Base-by-base conservation (phyloP, 2,113 vertebrate genomes). In the Odocoileus virginianus region DNA sequence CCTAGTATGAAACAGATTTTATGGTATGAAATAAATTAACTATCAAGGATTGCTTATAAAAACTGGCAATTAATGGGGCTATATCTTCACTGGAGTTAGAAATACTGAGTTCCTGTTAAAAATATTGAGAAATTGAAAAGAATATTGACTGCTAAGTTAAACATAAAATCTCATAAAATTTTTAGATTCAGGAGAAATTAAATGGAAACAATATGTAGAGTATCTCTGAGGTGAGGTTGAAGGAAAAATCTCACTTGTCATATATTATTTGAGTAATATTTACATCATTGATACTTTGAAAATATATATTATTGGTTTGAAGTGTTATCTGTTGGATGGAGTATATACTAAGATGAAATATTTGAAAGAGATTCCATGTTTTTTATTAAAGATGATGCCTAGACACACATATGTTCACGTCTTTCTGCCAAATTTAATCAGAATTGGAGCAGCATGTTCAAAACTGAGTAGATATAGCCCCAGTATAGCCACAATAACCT, bases 331-430 rank as follows among this genome's bases (percentile, higher is more conserved):
- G 21, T 2, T 33, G 54, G n/a, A 27, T 83, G 43, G 50, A 71
- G 4, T 23, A 52, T 13, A 91, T 47, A 61, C 28, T 64, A 64
- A n/a, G 47, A 55, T 1, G 45, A 61, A 91, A 79, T 64, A 55
- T 30, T 25, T 74, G 50, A 81, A 64, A 89, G 17, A 55, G 33
- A 58, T 81, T 50, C 25, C 2, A 36, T 58, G 16, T n/a, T 9
- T 47, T 23, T 4, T 27, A 28, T 45, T 54, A 19, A 84, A 81
- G 28, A 52, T 19, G 55, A 67, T n/a, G 1, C 10, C 10, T 43
- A 5, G 14, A 33, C 4, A 84, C 8, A 12, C 2, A 13, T 2
- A 27, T 12, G 3, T n/a, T 71, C 23, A 33, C 0, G 0, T 45
- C 36, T 94, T 83, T 7, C 10, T 57, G 19, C 36, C 25, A 7